A percentile compares a stretch with the other conserved stretches of the same genome.
Evolutionary conservation across 2,888 invertebrate species (phyloP).

Genomic region (Myopa tessellatipennis): DNA sequence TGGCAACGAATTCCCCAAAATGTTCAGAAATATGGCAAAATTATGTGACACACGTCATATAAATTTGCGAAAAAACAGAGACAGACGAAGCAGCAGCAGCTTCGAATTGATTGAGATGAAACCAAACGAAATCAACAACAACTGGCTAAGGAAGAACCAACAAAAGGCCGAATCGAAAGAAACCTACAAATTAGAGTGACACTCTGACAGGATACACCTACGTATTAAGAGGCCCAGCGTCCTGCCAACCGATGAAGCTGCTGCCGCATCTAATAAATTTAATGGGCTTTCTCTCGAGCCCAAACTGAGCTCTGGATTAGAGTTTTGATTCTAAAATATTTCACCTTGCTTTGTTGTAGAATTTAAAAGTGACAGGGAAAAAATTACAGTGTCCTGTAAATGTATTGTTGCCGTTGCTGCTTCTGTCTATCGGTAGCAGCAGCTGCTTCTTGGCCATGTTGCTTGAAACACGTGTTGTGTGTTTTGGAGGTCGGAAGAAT

Average conservation of each 20-base stretch:
- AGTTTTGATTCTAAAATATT: not conserved
- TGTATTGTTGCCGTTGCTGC: not conserved
- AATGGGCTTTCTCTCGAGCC: conserved; percentile 6
- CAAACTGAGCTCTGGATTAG: not conserved
- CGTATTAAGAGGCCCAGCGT: not conserved
- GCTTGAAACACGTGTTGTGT: not conserved
- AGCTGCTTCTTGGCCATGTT: not conserved
- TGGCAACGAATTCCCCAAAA: conserved; percentile 11
- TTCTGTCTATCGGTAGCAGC: not conserved
- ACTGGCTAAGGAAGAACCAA: not conserved
- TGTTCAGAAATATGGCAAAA: conserved; percentile 13
- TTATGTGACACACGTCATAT: conserved; percentile 37
- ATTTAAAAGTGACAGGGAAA: not conserved
- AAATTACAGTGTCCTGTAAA: conserved; percentile 4
- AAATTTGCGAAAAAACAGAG: conserved; percentile 22
- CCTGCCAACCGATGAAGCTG: not conserved
- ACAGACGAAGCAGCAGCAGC: not conserved
- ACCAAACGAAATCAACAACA: not conserved
- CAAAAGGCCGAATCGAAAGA: not conserved
- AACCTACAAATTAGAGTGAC: conserved; percentile 8
- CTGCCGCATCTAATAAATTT: conserved; percentile 10
- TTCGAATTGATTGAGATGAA: not conserved
- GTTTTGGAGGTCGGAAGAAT: no score
- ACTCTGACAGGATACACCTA: conserved; percentile 10
- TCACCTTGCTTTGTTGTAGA: conserved; percentile 16